A percentile compares a stretch with the other conserved stretches of the same genome.
Evolutionary conservation across 2,888 invertebrate species (phyloP).

Genomic region (Clunio marinus): DNA sequence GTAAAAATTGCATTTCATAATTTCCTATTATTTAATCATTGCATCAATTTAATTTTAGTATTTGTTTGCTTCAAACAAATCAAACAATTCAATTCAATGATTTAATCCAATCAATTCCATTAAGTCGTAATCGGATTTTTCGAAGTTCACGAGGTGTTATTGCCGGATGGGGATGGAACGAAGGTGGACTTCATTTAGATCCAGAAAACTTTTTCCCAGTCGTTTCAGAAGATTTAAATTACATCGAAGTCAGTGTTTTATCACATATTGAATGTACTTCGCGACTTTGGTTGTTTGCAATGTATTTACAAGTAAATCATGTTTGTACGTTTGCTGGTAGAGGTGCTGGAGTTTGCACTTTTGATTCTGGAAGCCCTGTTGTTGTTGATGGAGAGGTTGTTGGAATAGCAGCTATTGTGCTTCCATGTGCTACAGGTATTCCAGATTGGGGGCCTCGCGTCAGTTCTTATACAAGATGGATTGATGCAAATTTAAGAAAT

Average conservation of each 20-base stretch:
- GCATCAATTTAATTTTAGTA: not conserved
- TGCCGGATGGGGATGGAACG: not conserved
- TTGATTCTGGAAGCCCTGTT: not conserved
- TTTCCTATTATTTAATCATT: not conserved
- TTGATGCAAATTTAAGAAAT: no score
- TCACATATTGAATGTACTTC: not conserved
- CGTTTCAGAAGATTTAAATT: no score
- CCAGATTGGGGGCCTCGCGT: not conserved
- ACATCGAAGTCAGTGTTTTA: no score
- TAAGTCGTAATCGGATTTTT: not conserved
- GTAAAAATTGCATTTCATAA: not conserved
- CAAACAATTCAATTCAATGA: constrained; percentile 8
- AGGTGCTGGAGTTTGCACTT: not conserved
- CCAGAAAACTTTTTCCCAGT: no score
- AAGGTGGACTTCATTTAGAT: no score
- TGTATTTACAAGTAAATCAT: not conserved
- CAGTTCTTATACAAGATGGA: not conserved
- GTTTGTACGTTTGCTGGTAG: not conserved
- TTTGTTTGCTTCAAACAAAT: not conserved
- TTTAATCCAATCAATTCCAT: constrained; percentile 10
- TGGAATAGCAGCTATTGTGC: not conserved
- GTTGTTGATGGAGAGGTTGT: not conserved
- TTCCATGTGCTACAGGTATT: not conserved
- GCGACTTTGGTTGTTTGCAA: not conserved
- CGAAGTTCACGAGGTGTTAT: not conserved